Percentiles rank a stretch among this genome's conserved stretches.
Evolutionary conservation across 2,113 vertebrate genomes (phyloP).

Genomic region (Spheniscus mendiculus): DNA sequence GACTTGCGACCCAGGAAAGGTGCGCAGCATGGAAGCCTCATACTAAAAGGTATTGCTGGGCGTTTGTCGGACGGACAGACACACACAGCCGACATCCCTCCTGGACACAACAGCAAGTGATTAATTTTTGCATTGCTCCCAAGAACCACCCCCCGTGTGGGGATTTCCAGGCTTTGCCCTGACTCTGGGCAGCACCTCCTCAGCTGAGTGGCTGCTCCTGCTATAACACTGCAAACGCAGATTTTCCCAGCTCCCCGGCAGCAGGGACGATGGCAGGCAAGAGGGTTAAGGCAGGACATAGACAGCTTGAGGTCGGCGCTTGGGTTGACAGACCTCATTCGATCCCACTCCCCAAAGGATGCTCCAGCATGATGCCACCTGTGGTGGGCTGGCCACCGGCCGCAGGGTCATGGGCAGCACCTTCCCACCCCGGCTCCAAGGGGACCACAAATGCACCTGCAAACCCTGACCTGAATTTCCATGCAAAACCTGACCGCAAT

Average conservation of each 20-base stretch:
- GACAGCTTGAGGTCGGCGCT: neutral
- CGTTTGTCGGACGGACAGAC: fast-evolving
- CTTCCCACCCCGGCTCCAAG: neutral
- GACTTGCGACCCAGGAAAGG: neutral
- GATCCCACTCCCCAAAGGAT: neutral
- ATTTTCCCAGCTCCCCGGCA: neutral
- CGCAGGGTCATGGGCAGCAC: neutral
- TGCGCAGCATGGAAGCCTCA: neutral
- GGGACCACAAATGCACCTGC: neutral
- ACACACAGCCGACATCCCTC: neutral
- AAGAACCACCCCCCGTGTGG: fast-evolving
- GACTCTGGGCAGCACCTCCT: neutral
- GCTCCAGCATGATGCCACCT: fast-evolving
- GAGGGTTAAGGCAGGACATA: neutral
- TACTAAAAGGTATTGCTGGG: neutral
- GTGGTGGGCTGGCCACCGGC: neutral
- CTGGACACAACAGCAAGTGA: fast-evolving
- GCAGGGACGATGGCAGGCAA: neutral
- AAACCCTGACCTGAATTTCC: neutral
- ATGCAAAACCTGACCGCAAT: fast-evolving
- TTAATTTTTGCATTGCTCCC: neutral
- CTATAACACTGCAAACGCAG: fast-evolving
- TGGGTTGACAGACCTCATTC: neutral
- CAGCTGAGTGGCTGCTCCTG: neutral
- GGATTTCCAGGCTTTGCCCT: neutral